A percentile compares a stretch with the other conserved stretches of the same genome.
phyloP scores from a whole-genome alignment of 2,113 vertebrate species.

The Menura novaehollandiae region DNA sequence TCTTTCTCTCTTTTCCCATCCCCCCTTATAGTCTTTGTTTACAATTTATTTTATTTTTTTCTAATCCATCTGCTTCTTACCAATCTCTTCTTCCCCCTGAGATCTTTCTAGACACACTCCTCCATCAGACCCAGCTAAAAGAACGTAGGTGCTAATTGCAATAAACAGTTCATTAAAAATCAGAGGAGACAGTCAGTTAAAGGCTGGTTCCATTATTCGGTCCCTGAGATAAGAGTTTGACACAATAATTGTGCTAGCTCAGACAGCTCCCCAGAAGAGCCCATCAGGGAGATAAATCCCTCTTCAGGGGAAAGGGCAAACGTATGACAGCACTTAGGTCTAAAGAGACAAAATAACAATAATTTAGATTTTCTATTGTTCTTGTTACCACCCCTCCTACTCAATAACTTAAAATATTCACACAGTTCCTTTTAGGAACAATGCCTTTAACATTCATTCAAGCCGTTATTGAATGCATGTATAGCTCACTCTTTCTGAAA shows the following conservation, averaged over 20 bases:
- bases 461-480: background rate
- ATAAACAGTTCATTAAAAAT: background rate
- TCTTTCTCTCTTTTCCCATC: background rate
- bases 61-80: background rate
- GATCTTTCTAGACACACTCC: background rate
- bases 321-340: background rate
- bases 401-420: conserved; percentile 38
- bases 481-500: background rate
- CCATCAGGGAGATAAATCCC: background rate
- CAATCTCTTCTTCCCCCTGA: background rate
- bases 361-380: conserved; percentile 6
- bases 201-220: background rate
- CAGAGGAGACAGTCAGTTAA: background rate
- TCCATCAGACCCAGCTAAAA: background rate
- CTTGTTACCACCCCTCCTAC: background rate
- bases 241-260: conserved; percentile 9
- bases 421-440: conserved; percentile 12
- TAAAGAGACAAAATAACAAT: conserved; percentile 34
- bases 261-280: background rate
- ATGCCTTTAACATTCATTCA: background rate
- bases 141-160: background rate
- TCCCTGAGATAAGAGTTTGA: conserved; percentile 3
- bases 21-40: background rate
- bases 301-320: background rate
- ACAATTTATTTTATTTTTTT: background rate